These are phyloP conservation scores for Calliopum simillimum DNA, from an alignment of 2,888 invertebrate genomes.

Conservation along the genomic window DNA sequence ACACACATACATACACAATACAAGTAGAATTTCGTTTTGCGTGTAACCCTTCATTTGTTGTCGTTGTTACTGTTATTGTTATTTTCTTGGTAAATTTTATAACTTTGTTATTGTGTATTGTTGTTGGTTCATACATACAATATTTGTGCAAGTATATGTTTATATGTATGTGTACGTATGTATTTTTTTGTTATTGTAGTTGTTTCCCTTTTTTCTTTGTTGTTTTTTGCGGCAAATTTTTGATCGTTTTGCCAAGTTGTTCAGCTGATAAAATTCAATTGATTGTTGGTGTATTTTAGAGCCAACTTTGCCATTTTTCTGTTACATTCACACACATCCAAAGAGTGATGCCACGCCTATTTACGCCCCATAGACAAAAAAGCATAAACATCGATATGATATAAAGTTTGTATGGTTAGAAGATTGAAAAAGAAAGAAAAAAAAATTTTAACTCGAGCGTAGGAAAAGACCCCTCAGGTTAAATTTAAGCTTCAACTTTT, in stretches of 20 bases:
- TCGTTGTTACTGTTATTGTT: too few relatives aligned
- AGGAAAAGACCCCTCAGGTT: not conserved
- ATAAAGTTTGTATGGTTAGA: not conserved
- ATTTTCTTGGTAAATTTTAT: too few relatives aligned
- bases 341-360: too few relatives aligned
- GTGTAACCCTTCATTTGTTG: too few relatives aligned
- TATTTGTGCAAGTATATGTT: not conserved
- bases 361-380: not conserved
- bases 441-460: not conserved
- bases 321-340: not conserved
- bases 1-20: conserved; percentile 1
- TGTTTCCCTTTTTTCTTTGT: conserved; percentile 9
- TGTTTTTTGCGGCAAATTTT: conserved; percentile 18
- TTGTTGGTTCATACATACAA: not conserved
- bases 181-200: conserved; percentile 16
- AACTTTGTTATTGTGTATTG: too few relatives aligned
- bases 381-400: not conserved
- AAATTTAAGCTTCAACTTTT: not conserved
- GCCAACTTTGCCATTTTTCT: not conserved
- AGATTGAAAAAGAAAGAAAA: not conserved
- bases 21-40: too few relatives aligned
- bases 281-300: not conserved
- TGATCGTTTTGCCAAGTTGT: conserved; percentile 16
- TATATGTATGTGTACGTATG: not conserved
- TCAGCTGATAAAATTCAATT: conserved; percentile 34